These are phyloP conservation scores for Lacanobia wlatinum DNA, from an alignment of 2,888 invertebrate genomes.

Conservation along the genomic window DNA sequence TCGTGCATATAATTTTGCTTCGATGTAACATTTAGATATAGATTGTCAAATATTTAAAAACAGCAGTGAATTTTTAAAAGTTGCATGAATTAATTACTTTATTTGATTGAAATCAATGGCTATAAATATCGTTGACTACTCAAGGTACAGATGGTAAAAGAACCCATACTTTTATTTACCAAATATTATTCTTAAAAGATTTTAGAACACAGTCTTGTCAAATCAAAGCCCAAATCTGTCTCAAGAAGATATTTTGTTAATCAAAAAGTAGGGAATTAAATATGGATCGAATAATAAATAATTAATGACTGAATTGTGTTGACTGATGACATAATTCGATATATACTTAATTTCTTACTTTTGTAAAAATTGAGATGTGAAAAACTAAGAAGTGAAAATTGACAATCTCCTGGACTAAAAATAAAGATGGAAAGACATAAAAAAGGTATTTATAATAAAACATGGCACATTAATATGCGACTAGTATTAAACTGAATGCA, in stretches of 20 bases:
- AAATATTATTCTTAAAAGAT: constrained; percentile 58
- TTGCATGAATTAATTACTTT: constrained; percentile 29
- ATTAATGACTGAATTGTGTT: constrained; percentile 53
- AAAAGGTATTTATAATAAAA: constrained; percentile 38
- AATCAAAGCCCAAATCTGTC: constrained; percentile 3
- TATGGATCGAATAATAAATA: constrained; percentile 57
- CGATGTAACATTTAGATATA: constrained; percentile 45
- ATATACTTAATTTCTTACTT: constrained; percentile 36
- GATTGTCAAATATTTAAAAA: constrained; percentile 30
- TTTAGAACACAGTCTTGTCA: constrained; percentile 1
- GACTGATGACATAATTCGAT: constrained; percentile 47
- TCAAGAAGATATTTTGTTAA: neutral
- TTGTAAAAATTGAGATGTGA: neutral
- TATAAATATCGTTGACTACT: constrained; percentile 62
- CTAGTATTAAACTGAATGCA: constrained; percentile 68
- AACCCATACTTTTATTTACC: constrained; percentile 67
- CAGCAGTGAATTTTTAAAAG: constrained; percentile 34
- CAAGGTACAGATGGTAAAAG: constrained; percentile 59
- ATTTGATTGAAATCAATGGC: constrained; percentile 46
- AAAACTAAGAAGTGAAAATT: constrained; percentile 1
- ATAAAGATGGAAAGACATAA: constrained; percentile 1
- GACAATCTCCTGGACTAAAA: constrained; percentile 4
- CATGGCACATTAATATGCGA: constrained; percentile 80
- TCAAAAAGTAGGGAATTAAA: constrained; percentile 36
- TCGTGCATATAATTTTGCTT: constrained; percentile 56